Conservation (phyloP, 2,797 vertebrate genomes). For the Gorsachius magnificus region DNA sequence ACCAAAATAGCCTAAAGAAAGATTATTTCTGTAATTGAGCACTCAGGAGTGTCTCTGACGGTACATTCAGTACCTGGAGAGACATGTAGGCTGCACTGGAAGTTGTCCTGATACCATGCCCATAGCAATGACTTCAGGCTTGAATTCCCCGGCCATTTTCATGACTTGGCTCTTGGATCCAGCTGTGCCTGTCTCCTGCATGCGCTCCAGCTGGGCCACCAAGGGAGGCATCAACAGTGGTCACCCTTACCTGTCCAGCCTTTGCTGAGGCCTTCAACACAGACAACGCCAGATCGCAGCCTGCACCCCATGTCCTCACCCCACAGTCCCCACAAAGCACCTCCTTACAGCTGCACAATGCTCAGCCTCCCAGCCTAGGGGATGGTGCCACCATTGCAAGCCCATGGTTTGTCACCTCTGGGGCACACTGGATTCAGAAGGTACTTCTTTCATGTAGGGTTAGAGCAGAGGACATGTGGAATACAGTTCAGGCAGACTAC, state of each 20-base stretch:
- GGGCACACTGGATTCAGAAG: neutral
- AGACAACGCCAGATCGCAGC: neutral
- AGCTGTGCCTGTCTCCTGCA: neutral
- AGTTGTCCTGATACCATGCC: neutral
- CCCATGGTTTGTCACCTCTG: neutral
- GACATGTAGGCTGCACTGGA: neutral
- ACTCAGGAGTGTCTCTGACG: neutral
- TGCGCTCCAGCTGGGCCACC: neutral
- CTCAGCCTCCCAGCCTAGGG: neutral
- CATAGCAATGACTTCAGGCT: neutral
- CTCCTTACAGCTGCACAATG: neutral
- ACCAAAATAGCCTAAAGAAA: neutral
- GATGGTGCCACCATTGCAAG: neutral
- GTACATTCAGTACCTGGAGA: neutral
- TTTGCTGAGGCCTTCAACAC: neutral
- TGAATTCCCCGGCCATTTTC: neutral
- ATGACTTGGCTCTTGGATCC: neutral
- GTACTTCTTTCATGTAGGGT: neutral
- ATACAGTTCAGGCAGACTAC: neutral
- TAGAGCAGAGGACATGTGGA: neutral
- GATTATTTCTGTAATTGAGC: neutral
- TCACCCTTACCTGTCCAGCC: neutral
- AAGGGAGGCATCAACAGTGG: neutral
- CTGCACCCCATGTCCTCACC: neutral
- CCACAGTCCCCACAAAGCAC: neutral